Base-by-base conservation (phyloP, 2,113 vertebrate species). In the Sinocyclocheilus anshuiensis region DNA sequence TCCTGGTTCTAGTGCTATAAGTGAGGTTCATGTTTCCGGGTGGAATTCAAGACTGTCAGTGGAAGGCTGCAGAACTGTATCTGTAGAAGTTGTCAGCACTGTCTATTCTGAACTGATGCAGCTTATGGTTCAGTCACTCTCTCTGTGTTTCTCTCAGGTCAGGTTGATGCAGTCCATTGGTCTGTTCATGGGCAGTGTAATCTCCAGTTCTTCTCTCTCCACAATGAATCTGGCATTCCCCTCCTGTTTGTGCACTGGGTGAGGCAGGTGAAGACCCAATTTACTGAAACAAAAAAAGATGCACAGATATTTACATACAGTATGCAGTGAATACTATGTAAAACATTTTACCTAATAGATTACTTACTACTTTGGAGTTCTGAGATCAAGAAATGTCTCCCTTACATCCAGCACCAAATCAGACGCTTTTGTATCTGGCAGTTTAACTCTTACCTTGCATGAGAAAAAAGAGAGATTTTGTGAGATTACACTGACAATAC, bases 311-410 rank as follows among this genome's bases (percentile, higher is more conserved):
- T 59, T 11, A 7, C 36, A 6, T 57, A 33, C 29, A 33, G 29
- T 33, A 75, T 6, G 7, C 2, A 26, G 3, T 24, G 11, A 81
- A 45, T 45, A 65, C 36, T 26, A 42, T 16, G 16, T 24, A 13
- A 55, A 65, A 48, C 20, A 33, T 67, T 67, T 12, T 20, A 33
- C 42, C 7, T 26, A 26, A 24, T 57, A n/a, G 24, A 16, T 57
- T 11, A 84, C 97, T 95, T 95, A 99, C 98, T 97, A 96, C 92
- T 96, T 93, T 4, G 96, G 94, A 45, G 97, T 97, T 76, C 97
- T 94, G 39, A 99, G 96, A 91, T 98, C 97, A 87, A 99, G 94
- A 89, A 96, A 93, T 18, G 84, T 97, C 85, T 99, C 97, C 85
- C 94, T 96, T 26, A 99, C 90, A 86, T 98, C 96, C 82, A 99